These are phyloP conservation scores for Volucella zonaria DNA, from an alignment of 2,888 invertebrate species.

Conservation along the genomic window DNA sequence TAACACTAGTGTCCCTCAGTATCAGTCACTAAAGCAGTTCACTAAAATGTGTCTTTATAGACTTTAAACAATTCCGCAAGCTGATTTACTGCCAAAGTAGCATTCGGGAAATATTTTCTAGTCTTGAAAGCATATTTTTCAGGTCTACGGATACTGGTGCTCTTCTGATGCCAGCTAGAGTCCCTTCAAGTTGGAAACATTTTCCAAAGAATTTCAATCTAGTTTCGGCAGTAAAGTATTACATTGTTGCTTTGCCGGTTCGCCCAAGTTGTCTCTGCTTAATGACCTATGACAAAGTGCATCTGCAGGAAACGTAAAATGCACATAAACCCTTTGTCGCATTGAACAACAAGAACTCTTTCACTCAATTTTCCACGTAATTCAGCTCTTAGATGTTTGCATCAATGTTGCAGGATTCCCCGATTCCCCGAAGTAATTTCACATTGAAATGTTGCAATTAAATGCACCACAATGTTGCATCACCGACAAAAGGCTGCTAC, in stretches of 20 bases:
- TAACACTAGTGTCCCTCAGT: too few relatives aligned
- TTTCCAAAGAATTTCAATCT: background rate
- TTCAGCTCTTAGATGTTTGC: slow-evolving; percentile 18
- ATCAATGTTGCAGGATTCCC: slow-evolving; percentile 27
- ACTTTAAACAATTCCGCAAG: too few relatives aligned
- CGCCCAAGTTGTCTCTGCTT: slow-evolving; percentile 15
- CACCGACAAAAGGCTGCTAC: slow-evolving; percentile 7
- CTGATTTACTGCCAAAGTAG: too few relatives aligned
- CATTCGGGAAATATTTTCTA: too few relatives aligned
- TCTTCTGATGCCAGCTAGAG: too few relatives aligned
- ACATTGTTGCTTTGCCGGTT: slow-evolving; percentile 69
- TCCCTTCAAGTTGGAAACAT: too few relatives aligned
- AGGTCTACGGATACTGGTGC: too few relatives aligned
- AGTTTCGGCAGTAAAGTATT: slow-evolving; percentile 38
- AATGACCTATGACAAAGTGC: slow-evolving; percentile 55
- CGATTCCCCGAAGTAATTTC: slow-evolving; percentile 61
- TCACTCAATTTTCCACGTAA: slow-evolving; percentile 47
- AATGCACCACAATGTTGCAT: slow-evolving; percentile 55
- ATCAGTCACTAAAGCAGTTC: too few relatives aligned
- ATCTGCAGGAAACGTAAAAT: slow-evolving; percentile 67
- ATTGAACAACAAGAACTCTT: slow-evolving; percentile 12
- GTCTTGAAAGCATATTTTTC: too few relatives aligned
- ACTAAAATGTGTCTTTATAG: too few relatives aligned
- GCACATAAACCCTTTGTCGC: slow-evolving; percentile 63
- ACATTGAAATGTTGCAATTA: slow-evolving; percentile 58